Evolutionary conservation across 2,113 vertebrate species (phyloP), one percentile per base, ranked within the genome.

Genomic region (Butorides virescens): DNA sequence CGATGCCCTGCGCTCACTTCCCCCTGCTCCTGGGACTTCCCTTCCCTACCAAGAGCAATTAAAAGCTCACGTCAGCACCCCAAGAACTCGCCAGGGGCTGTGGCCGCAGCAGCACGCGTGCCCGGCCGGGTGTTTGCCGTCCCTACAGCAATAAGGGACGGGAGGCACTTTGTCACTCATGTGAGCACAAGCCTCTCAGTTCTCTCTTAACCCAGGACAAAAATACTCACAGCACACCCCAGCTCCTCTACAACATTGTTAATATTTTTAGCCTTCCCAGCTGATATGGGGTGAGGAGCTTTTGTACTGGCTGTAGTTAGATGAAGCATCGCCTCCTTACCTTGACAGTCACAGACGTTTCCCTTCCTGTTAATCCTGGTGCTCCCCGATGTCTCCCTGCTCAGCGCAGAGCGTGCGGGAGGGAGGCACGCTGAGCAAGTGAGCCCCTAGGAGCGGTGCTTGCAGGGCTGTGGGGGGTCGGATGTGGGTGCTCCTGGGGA

Each of bases 341-440:
- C 86, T 88, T 47, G 66, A 15, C 56, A 73, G n/a, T 26, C 52
- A 20, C 2, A 4, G 72, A 53, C 32, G 6, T 67, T 87, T 88
- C 78, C 13, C 14, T 78, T 34, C 65, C 44, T 0, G 0, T 34
- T 86, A 26, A 13, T 37, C 56, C 23, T 12, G 25, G 7, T 11
- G 39, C 73, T 94, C 39, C 47, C 29, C 25, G 25, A 32, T 2
- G 15, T 36, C 47, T 88, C 66, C 42, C n/a, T 36, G 39, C 30
- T 73, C 3, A 2, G 68, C 50, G 37, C 0, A 1, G 42, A 15
- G 55, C 0, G 1, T 22, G 37, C 9, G 6, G 84, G 71, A 56
- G 1, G 8, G 61, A n/a, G 49, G 67, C n/a, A 17, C 9, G 5
- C 61, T 30, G 65, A 55, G 78, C 47, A 20, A 50, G 56, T 15